phyloP scores from a whole-genome alignment of 2,113 vertebrate genomes.

The Cololabis saira region DNA sequence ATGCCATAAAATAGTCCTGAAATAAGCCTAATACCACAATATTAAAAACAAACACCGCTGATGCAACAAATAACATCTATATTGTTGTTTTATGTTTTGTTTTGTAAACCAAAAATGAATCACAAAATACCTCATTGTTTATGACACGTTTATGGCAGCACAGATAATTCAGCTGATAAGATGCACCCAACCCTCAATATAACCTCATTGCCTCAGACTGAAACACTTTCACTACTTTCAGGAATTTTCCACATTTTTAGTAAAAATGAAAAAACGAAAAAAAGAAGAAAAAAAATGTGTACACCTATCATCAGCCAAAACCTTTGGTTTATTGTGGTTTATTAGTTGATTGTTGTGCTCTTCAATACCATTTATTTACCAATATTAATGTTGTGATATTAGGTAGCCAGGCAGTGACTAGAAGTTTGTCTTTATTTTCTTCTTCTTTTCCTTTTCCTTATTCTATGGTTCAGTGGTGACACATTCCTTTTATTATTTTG shows the following conservation, averaged over 20 bases:
- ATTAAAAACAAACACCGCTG: not conserved
- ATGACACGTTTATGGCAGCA: slow-evolving; percentile 16
- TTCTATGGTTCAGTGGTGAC: slow-evolving; percentile 63
- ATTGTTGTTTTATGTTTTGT: not conserved
- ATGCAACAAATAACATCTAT: slow-evolving; percentile 5
- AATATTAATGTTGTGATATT: slow-evolving; percentile 59
- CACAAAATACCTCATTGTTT: slow-evolving; percentile 7
- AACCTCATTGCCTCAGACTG: slow-evolving; percentile 39
- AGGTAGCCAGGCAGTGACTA: slow-evolving; percentile 54
- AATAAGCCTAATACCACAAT: not conserved
- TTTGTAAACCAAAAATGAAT: slow-evolving; percentile 31
- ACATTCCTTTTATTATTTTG: slow-evolving; percentile 61
- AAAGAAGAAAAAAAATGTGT: slow-evolving; percentile 11
- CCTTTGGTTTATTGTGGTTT: slow-evolving; percentile 48
- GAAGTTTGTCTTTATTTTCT: slow-evolving; percentile 35
- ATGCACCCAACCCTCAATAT: slow-evolving; percentile 42
- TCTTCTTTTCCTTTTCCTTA: slow-evolving; percentile 55
- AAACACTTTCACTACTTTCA: slow-evolving; percentile 58
- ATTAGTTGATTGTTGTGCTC: slow-evolving; percentile 46
- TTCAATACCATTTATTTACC: slow-evolving; percentile 45
- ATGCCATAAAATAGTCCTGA: not conserved
- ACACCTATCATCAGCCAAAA: slow-evolving; percentile 58
- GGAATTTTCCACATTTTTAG: slow-evolving; percentile 58
- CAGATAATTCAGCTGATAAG: slow-evolving; percentile 12
- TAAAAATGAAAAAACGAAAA: too few species aligned